Conservation (phyloP, 2,113 vertebrate genomes). For the Ondatra zibethicus region DNA sequence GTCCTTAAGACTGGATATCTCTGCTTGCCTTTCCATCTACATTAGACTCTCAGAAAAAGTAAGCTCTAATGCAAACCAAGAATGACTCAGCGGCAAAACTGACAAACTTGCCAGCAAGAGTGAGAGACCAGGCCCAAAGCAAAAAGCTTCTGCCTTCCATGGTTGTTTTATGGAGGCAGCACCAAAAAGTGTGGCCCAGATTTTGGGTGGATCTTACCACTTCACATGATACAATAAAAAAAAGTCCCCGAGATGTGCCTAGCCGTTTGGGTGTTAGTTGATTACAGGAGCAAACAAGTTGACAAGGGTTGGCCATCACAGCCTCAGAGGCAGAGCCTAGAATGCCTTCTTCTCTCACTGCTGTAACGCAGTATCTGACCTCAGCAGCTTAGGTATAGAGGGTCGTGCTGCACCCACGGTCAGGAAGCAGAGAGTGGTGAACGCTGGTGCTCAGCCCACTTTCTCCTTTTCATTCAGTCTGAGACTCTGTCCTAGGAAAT, state of each 20-base stretch:
- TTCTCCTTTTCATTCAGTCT: neutral
- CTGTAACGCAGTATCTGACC: neutral
- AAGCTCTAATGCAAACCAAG: neutral
- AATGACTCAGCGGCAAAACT: neutral
- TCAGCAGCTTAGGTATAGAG: neutral
- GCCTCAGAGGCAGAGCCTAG: neutral
- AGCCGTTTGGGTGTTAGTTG: neutral
- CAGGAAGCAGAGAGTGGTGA: neutral
- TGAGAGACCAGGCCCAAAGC: neutral
- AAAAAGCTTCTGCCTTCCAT: neutral
- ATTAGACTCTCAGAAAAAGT: neutral
- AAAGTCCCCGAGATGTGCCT: neutral
- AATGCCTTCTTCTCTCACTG: neutral
- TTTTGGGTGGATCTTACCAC: too few species aligned
- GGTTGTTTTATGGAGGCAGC: neutral
- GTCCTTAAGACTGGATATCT: neutral
- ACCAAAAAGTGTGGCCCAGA: neutral
- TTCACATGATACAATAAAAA: neutral
- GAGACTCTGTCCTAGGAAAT: too few species aligned
- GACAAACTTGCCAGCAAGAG: neutral
- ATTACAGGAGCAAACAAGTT: neutral
- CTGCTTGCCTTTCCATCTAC: neutral
- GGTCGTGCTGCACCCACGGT: neutral
- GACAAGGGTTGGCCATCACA: neutral
- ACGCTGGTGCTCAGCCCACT: neutral